Percentiles rank a stretch among this genome's conserved stretches.
These are phyloP conservation scores for Tricholaema leucomelas DNA, from an alignment of 2,113 vertebrate species.

Conservation along the genomic window DNA sequence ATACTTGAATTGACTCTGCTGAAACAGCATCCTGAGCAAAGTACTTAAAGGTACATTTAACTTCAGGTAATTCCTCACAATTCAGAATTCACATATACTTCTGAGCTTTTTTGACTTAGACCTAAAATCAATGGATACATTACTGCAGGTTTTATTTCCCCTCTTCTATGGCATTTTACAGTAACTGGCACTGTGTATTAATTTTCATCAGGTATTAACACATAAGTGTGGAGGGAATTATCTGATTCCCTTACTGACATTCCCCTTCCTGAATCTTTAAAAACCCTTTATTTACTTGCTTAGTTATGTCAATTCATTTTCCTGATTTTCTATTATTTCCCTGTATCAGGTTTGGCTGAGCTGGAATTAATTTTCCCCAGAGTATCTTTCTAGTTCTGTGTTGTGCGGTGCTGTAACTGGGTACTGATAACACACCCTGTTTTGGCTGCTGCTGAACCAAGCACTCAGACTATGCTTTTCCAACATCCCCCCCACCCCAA, in stretches of 20 bases:
- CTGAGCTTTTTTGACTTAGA: neutral
- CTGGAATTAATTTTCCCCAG: too few species aligned
- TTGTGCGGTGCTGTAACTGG: too few species aligned
- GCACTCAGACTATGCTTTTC: too few species aligned
- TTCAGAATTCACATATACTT: neutral
- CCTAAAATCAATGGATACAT: neutral
- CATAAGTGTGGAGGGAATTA: neutral
- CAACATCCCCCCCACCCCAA: too few species aligned
- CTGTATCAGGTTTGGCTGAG: too few species aligned
- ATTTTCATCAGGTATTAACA: neutral
- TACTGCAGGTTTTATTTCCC: neutral
- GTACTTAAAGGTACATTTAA: neutral
- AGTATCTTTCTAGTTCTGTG: too few species aligned
- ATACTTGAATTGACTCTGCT: neutral
- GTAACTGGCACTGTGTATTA: neutral
- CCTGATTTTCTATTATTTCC: neutral
- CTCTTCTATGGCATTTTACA: neutral
- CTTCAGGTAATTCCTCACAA: neutral
- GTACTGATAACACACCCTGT: too few species aligned
- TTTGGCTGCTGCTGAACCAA: too few species aligned
- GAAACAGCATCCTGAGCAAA: neutral
- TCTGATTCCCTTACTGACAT: neutral
- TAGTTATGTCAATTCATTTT: neutral
- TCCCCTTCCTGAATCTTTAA: neutral
- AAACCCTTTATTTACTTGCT: neutral